Evolutionary conservation across 2,797 vertebrate species (phyloP), one percentile per base, ranked within the genome.

Genomic region (Sebastes melanostomus): DNA sequence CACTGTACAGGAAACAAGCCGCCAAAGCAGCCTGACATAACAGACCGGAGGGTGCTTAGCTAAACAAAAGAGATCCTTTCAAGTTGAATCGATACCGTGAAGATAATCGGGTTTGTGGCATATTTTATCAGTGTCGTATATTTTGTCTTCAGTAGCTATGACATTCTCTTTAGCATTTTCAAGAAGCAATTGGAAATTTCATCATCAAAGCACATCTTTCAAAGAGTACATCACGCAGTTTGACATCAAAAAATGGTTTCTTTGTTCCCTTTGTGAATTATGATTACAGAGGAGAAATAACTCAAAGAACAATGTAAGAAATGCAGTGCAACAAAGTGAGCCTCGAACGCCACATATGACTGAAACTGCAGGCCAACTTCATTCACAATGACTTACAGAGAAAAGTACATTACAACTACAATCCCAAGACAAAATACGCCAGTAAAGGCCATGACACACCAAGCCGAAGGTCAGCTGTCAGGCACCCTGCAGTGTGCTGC

Each of bases 141-240:
- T 75, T 83, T 75, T 79, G 75, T 76, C 83, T 91, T 80, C 59
- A 12, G 20, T 18, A 72, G 70, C 66, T 42, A 58, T 29, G 18
- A 77, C n/a, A 60, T 78, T 72, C 71, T 81, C 70, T 78, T 79
- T 42, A 75, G 54, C 67, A 81, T 80, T 93, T 93, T 88, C 89
- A 88, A 91, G 50, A 88, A 78, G 71, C 88, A 87, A 91, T 88
- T 81, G 55, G 34, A 91, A 84, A 88, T 94, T 86, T 91, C 91
- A 90, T 94, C 92, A 94, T 93, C 91, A 93, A 94, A 94, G 91
- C 72, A 63, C 66, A 82, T 83, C 66, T 77, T 78, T 85, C 81
- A 82, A 69, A 88, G 50, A 74, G 77, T 50, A 65, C 68, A 82
- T 86, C 82, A 68, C 52, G 84, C 59, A 78, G 62, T 81, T 73